A percentile compares a stretch with the other conserved stretches of the same genome.
phyloP scores from a whole-genome alignment of 2,113 vertebrate species.

The Nestor notabilis region DNA sequence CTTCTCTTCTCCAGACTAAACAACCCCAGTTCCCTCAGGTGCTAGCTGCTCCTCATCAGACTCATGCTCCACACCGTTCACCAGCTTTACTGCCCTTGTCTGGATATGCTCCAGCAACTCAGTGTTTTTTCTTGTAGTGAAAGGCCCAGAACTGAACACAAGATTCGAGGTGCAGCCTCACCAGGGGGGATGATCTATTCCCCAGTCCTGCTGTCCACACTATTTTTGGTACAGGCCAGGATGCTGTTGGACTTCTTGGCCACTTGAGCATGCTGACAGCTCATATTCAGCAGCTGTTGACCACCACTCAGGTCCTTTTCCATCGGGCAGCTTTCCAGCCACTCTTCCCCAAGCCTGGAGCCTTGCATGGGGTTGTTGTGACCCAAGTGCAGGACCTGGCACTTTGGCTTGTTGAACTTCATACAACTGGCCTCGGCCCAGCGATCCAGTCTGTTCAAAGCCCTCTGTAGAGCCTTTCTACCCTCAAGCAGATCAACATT shows the following conservation, averaged over 20 bases:
- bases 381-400: background rate
- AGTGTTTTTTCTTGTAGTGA: background rate
- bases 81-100: background rate
- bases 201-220: background rate
- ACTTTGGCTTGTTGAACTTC: background rate
- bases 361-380: background rate
- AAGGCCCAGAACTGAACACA: background rate
- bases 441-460: background rate
- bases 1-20: background rate
- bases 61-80: background rate
- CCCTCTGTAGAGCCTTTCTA: background rate
- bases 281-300: background rate
- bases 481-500: background rate
- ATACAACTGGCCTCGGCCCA: fast-evolving
- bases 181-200: background rate
- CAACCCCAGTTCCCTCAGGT: background rate
- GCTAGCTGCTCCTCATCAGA: background rate
- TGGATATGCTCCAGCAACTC: background rate
- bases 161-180: background rate
- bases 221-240: background rate
- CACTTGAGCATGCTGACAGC: background rate
- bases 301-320: background rate
- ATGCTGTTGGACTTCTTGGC: background rate
- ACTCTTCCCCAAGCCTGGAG: background rate
- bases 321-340: background rate